Evolutionary conservation across 2,797 vertebrate genomes (phyloP).

Genomic region (Coregonus sp.): DNA sequence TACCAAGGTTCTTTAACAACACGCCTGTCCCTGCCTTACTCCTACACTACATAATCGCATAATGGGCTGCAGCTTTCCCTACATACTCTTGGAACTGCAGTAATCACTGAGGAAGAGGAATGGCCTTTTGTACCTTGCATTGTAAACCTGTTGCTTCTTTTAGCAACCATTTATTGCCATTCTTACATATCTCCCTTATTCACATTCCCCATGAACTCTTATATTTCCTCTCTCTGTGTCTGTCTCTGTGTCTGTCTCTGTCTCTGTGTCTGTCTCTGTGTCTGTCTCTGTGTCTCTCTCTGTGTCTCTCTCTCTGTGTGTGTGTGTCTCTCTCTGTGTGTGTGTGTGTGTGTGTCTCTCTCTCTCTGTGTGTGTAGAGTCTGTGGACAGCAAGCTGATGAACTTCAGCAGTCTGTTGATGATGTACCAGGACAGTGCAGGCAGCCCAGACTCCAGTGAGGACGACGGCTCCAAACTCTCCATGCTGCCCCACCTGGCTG

Average conservation of each 20-base stretch:
- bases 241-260: too few relatives aligned
- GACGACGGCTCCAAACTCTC: slow-evolving; percentile 79
- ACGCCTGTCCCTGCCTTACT: too few relatives aligned
- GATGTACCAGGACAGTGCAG: slow-evolving; percentile 82
- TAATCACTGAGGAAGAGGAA: too few relatives aligned
- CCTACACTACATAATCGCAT: too few relatives aligned
- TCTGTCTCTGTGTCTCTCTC: too few relatives aligned
- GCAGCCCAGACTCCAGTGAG: slow-evolving; percentile 79
- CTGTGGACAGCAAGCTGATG: slow-evolving; percentile 79
- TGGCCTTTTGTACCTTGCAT: too few relatives aligned
- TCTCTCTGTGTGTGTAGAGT: slow-evolving; percentile 47
- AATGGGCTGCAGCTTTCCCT: too few relatives aligned
- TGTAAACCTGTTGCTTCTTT: background rate
- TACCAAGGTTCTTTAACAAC: too few relatives aligned
- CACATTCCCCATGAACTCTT: background rate
- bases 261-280: too few relatives aligned
- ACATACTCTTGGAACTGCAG: too few relatives aligned
- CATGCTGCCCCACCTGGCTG: slow-evolving; percentile 95
- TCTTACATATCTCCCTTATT: background rate
- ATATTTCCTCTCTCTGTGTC: too few relatives aligned
- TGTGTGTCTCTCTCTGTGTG: background rate
- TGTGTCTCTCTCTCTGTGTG: background rate
- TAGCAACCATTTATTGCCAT: background rate
- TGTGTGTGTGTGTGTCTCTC: background rate
- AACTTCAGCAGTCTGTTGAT: slow-evolving; percentile 80